phyloP scores from a whole-genome alignment of 2,888 invertebrate genomes.

The Liopterus haemorrhoidalis region DNA sequence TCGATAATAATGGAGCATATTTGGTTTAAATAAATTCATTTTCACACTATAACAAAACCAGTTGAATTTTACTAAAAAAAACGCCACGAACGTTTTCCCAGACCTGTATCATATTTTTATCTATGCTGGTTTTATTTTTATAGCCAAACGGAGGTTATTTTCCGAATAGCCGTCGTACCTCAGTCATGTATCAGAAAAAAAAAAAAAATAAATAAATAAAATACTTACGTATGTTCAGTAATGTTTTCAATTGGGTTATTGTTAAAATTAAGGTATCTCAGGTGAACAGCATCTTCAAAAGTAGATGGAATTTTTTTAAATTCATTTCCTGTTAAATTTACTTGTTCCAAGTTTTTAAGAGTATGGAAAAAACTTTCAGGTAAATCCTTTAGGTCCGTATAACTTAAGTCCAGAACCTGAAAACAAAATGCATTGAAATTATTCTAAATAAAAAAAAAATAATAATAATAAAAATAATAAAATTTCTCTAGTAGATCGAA shows the following conservation, averaged over 20 bases:
- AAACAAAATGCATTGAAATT: conserved; percentile 21
- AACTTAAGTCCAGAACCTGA: conserved; percentile 63
- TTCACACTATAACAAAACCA: no score
- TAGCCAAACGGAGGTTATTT: no score
- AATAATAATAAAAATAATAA: background rate
- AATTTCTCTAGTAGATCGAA: no score
- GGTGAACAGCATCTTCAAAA: conserved; percentile 53
- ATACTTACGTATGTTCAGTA: conserved; percentile 44
- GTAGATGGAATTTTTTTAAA: conserved; percentile 54
- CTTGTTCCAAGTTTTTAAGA: conserved; percentile 55
- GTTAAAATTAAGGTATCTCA: conserved; percentile 60
- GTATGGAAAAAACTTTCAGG: conserved; percentile 64
- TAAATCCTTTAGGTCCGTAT: conserved; percentile 56
- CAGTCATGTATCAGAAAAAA: no score
- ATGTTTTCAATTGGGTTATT: conserved; percentile 62
- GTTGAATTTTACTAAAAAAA: no score
- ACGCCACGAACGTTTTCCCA: no score
- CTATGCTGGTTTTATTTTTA: no score
- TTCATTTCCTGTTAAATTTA: conserved; percentile 64
- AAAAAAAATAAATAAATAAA: background rate
- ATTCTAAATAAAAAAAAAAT: background rate
- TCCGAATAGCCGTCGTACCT: no score
- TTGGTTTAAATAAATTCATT: no score
- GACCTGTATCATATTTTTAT: no score
- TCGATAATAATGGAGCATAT: no score